Conservation (phyloP, 2,797 vertebrate genomes). For the Myripristis murdjan region DNA sequence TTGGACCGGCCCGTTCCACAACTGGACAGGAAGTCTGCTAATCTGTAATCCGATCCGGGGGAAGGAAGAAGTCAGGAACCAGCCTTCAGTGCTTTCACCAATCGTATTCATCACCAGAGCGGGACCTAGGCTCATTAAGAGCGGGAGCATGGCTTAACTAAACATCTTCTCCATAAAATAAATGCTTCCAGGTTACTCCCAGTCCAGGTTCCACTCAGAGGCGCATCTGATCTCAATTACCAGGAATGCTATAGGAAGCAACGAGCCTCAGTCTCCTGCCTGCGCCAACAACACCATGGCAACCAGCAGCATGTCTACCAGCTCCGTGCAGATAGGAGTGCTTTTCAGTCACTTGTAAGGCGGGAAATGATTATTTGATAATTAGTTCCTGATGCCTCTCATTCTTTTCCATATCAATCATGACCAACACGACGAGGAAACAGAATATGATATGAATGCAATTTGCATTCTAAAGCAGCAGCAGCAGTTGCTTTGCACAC, state of each 20-base stretch:
- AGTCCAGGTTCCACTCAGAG: slow-evolving; percentile 85
- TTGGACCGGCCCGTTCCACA: slow-evolving; percentile 63
- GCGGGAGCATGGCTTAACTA: slow-evolving; percentile 84
- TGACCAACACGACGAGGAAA: slow-evolving; percentile 47
- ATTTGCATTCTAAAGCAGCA: slow-evolving; percentile 47
- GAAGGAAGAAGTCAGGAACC: slow-evolving; percentile 91
- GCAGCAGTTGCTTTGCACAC: slow-evolving; percentile 1
- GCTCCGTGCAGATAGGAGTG: slow-evolving; percentile 55
- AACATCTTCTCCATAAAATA: slow-evolving; percentile 92
- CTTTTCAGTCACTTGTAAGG: slow-evolving; percentile 65
- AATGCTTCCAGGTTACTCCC: slow-evolving; percentile 95
- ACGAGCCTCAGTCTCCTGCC: slow-evolving; percentile 62
- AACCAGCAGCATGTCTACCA: slow-evolving; percentile 59
- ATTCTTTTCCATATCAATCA: slow-evolving; percentile 81
- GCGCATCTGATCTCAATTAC: slow-evolving; percentile 93
- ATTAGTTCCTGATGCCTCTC: slow-evolving; percentile 81
- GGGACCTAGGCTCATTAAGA: slow-evolving; percentile 82
- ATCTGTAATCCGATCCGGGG: slow-evolving; percentile 90
- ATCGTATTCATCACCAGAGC: slow-evolving; percentile 90
- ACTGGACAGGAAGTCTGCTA: slow-evolving; percentile 93
- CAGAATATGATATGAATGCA: slow-evolving; percentile 46
- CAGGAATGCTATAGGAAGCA: slow-evolving; percentile 81
- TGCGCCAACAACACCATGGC: slow-evolving; percentile 68
- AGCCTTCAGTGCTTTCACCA: slow-evolving; percentile 90
- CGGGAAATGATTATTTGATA: slow-evolving; percentile 78